A percentile compares a stretch with the other conserved stretches of the same genome.
Evolutionary conservation across 30 jellyfish, hydroid and myxozoan genomes (phyloP).

Genomic region (Hydra vulgaris): DNA sequence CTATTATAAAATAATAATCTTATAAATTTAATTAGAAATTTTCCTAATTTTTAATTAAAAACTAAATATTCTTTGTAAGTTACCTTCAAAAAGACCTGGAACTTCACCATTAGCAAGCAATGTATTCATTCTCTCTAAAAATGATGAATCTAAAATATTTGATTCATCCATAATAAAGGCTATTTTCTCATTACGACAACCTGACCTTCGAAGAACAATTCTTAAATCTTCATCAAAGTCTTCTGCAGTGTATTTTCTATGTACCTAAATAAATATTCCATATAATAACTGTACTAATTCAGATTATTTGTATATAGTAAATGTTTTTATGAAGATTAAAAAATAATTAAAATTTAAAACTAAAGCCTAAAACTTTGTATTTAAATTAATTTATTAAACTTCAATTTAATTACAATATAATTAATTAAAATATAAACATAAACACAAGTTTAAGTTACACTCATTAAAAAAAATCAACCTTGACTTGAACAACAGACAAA

Average conservation of each 20-base stretch:
- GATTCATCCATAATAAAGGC: constrained; percentile 98
- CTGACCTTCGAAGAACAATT: constrained; percentile 76
- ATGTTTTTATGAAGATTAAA: too few species aligned
- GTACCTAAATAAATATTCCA: constrained; percentile 54
- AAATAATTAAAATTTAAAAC: too few species aligned
- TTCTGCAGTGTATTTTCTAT: constrained; percentile 92
- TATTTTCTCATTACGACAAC: constrained; percentile 91
- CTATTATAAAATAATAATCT: not conserved
- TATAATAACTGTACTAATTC: not conserved
- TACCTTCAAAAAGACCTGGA: constrained; percentile 94
- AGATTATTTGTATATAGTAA: not conserved
- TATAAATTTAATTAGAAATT: too few species aligned
- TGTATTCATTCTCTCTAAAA: constrained; percentile 96
- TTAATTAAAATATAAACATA: too few species aligned
- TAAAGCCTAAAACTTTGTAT: too few species aligned
- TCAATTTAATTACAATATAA: too few species aligned
- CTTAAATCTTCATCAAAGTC: constrained; percentile 97
- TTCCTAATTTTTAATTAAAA: too few species aligned
- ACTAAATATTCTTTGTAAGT: too few species aligned
- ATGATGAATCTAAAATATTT: constrained; percentile 82
- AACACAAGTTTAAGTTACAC: constrained; percentile 17
- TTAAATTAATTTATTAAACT: too few species aligned
- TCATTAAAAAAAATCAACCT: constrained; percentile 31
- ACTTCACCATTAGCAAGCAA: constrained; percentile 98
- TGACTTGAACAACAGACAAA: constrained; percentile 92